A percentile compares a stretch with the other conserved stretches of the same genome.
phyloP scores from a whole-genome alignment of 92 coral and sea anemone species.

The Porites evermanni region DNA sequence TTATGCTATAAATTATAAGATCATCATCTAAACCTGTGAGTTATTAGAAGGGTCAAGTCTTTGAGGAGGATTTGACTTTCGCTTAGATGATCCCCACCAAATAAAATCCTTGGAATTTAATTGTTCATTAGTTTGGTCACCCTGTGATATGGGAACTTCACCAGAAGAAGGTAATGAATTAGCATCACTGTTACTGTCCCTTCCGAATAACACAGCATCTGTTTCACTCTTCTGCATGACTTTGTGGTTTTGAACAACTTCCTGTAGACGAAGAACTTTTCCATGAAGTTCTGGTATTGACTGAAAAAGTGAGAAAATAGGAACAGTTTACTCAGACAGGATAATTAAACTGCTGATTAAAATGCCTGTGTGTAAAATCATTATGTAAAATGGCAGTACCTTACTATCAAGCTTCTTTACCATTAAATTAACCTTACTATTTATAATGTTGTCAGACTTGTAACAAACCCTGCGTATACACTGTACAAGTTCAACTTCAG shows the following conservation, averaged over 20 bases:
- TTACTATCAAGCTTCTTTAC: too few relatives aligned
- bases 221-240: slow-evolving; percentile 71
- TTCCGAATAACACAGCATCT: slow-evolving; percentile 67
- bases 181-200: slow-evolving; percentile 23
- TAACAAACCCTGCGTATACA: too few relatives aligned
- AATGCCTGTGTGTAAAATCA: background rate
- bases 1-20: background rate
- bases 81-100: slow-evolving; percentile 18
- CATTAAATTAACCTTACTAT: too few relatives aligned
- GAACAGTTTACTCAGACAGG: background rate
- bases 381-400: too few relatives aligned
- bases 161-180: background rate
- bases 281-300: slow-evolving; percentile 63
- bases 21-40: background rate
- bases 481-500: too few relatives aligned
- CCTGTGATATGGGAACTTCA: background rate
- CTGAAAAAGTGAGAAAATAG: slow-evolving; percentile 24
- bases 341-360: background rate
- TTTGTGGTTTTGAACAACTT: slow-evolving; percentile 57
- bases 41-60: slow-evolving; percentile 22
- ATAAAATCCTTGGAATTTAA: background rate
- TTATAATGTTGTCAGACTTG: too few relatives aligned
- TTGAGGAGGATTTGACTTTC: slow-evolving; percentile 30
- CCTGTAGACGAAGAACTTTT: slow-evolving; percentile 58
- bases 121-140: background rate